Base-by-base conservation (phyloP, 2,888 invertebrate species). In the Hipparchia semele region DNA sequence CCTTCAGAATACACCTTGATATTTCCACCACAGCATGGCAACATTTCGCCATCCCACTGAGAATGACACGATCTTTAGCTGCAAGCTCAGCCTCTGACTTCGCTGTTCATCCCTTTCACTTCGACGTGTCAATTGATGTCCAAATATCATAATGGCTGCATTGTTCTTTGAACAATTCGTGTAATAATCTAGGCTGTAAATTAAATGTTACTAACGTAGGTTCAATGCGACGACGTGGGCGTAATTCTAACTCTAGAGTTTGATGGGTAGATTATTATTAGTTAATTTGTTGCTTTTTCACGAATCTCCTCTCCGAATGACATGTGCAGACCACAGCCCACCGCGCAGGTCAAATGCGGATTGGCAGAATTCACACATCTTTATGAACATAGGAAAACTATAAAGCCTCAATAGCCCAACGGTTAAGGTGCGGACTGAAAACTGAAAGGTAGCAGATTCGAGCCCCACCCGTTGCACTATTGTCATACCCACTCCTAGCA, bases 11-110 rank as follows among this genome's bases (percentile, higher is more conserved):
- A 70, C 68, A 61, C 74, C 74, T 76, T 76, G 76, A 74, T 75
- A 75, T 77, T 75, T 75, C 72, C 71, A 70, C 54, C 60, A 75
- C 70, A 71, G 72, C 72, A 68, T 39, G 58, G 58, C 76, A 69
- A 73, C 73, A 77, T 92, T 92, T 90, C 91, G 84, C 81, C 90
- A 92, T 81, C 77, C 73, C 85, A 86, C 84, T 90, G 91, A 88
- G 90, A 90, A 90, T 90, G 89, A 91, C 90, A 89, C 87, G 91
- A 90, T 92, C 88, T 92, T 92, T 90, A 81, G 79, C 74, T 62
- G 62, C 56, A 64, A 62, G 61, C 61, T 70, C 62, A 69, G 69
- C 60, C 65, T 51, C 59, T 53, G 61, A 60, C 65, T 62, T 73
- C 71, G 58, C 49, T 67, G 83, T 82, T 81, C 90, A 91, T 90